phyloP scores from a whole-genome alignment of 1,140 invertebrate species.

The Sweltsa coloradensis region DNA sequence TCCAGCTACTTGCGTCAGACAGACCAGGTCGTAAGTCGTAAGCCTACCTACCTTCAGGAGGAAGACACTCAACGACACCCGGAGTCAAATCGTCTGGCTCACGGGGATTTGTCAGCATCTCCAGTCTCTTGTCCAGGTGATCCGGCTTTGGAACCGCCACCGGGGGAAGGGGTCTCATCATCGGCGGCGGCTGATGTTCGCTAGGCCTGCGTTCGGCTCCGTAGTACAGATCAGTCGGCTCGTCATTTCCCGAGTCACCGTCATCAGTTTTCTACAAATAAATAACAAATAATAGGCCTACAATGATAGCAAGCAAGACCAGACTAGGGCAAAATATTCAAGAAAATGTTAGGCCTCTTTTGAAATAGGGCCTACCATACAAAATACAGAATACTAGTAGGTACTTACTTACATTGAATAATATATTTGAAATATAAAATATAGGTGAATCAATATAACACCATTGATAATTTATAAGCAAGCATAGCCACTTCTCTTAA shows the following conservation, averaged over 20 bases:
- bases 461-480: not conserved
- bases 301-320: not conserved
- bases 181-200: conserved; percentile 5
- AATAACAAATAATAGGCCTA: not conserved
- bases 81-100: conserved; percentile 28
- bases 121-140: conserved; percentile 30
- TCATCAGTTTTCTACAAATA: conserved; percentile 69
- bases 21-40: too few relatives aligned
- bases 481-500: too few relatives aligned
- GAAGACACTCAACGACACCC: conserved; percentile 41
- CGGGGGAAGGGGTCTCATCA: conserved; percentile 20
- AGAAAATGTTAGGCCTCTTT: not conserved
- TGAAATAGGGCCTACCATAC: not conserved
- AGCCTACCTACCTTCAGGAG: conserved; percentile 46
- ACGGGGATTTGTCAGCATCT: conserved; percentile 31
- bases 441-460: not conserved
- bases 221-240: conserved; percentile 64
- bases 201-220: conserved; percentile 28
- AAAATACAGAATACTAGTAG: not conserved
- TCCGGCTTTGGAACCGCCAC: conserved; percentile 20
- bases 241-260: conserved; percentile 87
- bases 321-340: not conserved
- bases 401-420: not conserved
- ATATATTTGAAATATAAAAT: too few relatives aligned
- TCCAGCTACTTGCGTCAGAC: too few relatives aligned